Evolutionary conservation across 2,888 invertebrate species (phyloP).

Genomic region (Girardia tigrina): DNA sequence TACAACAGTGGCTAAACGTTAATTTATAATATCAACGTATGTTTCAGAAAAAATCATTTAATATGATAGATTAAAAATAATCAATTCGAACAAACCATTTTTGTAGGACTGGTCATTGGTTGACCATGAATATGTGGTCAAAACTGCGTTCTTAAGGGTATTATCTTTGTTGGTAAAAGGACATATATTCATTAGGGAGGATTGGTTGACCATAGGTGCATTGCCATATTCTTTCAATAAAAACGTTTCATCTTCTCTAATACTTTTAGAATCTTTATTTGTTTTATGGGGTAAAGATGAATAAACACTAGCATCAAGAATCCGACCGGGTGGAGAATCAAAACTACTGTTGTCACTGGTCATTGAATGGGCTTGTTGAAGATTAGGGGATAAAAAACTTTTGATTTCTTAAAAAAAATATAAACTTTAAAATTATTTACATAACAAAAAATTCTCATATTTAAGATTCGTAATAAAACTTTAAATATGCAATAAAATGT

Average conservation of each 20-base stretch:
- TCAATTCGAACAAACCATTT: too few relatives aligned
- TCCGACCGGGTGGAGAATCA: background rate
- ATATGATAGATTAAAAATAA: too few relatives aligned
- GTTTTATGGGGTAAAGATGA: background rate
- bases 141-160: background rate
- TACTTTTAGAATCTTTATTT: background rate
- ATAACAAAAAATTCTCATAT: too few relatives aligned
- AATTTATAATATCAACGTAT: too few relatives aligned
- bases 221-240: slow-evolving; percentile 9
- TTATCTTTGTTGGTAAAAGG: background rate
- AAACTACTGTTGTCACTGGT: slow-evolving; percentile 10
- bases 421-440: too few relatives aligned
- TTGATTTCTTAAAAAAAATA: slow-evolving; percentile 17
- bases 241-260: slow-evolving; percentile 8
- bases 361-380: slow-evolving; percentile 8
- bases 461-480: too few relatives aligned
- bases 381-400: background rate
- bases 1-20: too few relatives aligned
- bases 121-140: slow-evolving; percentile 3
- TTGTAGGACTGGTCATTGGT: background rate
- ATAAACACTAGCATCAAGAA: slow-evolving; percentile 4
- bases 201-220: background rate
- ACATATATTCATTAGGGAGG: background rate
- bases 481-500: too few relatives aligned
- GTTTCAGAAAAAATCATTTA: too few relatives aligned